A percentile compares a stretch with the other conserved stretches of the same genome.
Evolutionary conservation across 64 coral and sea anemone species (phyloP).

Genomic region (Pocillopora verrucosa): DNA sequence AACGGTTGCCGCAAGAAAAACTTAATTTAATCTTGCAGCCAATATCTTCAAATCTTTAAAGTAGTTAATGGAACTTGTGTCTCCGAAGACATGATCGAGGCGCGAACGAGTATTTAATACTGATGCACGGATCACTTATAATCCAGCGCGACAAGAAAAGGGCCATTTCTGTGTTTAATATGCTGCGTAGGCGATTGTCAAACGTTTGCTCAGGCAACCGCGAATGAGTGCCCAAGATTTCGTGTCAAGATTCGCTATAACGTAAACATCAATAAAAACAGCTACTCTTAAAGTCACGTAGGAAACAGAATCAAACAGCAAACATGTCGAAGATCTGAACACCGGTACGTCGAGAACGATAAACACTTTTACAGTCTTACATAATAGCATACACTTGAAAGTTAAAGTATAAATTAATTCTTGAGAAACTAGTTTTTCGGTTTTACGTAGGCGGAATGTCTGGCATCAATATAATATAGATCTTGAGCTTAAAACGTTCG

Average conservation of each 20-base stretch:
- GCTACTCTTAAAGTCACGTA: neutral
- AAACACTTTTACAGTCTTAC: neutral
- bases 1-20: neutral
- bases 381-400: neutral
- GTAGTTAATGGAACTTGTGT: neutral
- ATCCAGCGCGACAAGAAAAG: neutral
- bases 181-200: too few relatives aligned
- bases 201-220: neutral
- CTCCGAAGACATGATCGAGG: neutral
- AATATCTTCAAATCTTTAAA: neutral
- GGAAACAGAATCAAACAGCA: neutral
- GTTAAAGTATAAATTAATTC: neutral
- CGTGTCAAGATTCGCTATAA: constrained; percentile 21
- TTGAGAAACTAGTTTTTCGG: neutral
- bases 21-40: neutral
- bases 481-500: neutral
- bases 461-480: neutral
- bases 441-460: too few relatives aligned
- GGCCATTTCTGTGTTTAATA: neutral
- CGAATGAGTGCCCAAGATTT: neutral
- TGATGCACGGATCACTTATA: neutral
- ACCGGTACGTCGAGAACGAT: neutral
- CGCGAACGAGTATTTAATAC: neutral
- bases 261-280: constrained; percentile 24
- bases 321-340: neutral